Base-by-base conservation (phyloP, 1,140 invertebrate species). In the Nasonia giraulti region DNA sequence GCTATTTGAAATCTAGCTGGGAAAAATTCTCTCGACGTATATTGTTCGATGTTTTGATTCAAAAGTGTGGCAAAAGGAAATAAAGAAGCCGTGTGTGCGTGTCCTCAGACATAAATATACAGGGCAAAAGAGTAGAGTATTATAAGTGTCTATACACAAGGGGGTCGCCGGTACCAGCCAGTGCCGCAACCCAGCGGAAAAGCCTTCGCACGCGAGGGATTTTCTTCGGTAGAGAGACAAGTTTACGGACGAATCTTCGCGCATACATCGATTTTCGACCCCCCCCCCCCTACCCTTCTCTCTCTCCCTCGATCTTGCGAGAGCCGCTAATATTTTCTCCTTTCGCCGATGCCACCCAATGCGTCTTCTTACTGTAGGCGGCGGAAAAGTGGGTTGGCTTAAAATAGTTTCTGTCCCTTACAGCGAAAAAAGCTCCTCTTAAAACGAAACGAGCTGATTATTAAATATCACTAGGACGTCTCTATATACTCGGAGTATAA, bases 301-400 rank as follows among this genome's bases (percentile, higher is more conserved):
- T 2, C 68, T 37, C 62, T 6, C 0, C 17, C 62, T 14, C 62
- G 69, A 71, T 12, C 10, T 5, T 40, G 4, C 37, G 5, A 27
- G n/a, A 44, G 31, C 37, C 62, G 40, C 55, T 83, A 83, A 78
- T 83, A 83, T 78, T 77, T 78, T 71, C 40, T 78, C 62, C 62
- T 83, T 71, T 78, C 23, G 14, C 62, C 40, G 17, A 50, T 20
- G 50, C 40, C 7, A 37, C 33, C 23, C 23, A n/a, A n/a, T n/a
- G n/a, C n/a, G n/a, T n/a, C n/a, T n/a, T 37, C 33, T 37, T 37
- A 3, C 5, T 27, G 7, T 10, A 4, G 11, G 12, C 17, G 2
- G 12, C 68, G 23, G n/a, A 44, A 75, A 82, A 66, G 73, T 82
- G 75, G 73, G 50, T 68, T 82, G 33, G 11, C 50, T 73, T 37